Evolutionary conservation across 37 sponge, comb jelly and placozoan genomes (phyloP), one percentile per base, ranked within the genome.

Genomic region (Corticium candelabrum): DNA sequence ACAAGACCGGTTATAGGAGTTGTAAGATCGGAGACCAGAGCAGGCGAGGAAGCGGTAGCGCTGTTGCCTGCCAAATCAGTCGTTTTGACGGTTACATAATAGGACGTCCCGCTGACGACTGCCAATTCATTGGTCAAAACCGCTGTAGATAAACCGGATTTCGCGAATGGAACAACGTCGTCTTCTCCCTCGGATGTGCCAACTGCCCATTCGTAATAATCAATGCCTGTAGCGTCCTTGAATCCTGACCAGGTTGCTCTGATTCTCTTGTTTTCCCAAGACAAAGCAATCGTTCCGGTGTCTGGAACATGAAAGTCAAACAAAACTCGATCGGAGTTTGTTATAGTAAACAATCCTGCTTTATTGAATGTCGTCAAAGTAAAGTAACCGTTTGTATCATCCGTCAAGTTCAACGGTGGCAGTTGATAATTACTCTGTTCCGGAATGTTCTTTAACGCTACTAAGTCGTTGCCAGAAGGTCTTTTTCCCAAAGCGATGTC

Each of bases 131-230:
- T 7, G 21, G 5, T 70, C 35, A 70, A 29, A 35, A 30, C 36
- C 31, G 73, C 5, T 34, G 73, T 15, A 11, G 62, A 50, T 21
- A 50, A 50, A 50, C 62, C 73, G 73, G 21, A 7, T 7, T 29
- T 35, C 5, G 73, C 31, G 7, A 7, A 30, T 34, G 73, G 5
- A 4, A 70, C 31, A 70, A 70, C 73, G 31, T 70, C 21, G 31
- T 29, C 36, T 30, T 32, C 36, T 70, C 73, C 73, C 73, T 29
- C 31, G 35, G 7, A 70, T 34, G 73, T 70, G 7, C 73, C 73
- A 7, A 70, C 5, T 29, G 73, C 73, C 73, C 73, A 70, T 34
- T 70, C 73, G 73, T 70, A 70, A 4, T 32, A 32, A 70, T 70
- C 73, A 34, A 70, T 29, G 21, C 73, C 73, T 5, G 35, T 70